Base-by-base conservation (phyloP, 2,113 vertebrate genomes). In the Phodopus roborovskii region DNA sequence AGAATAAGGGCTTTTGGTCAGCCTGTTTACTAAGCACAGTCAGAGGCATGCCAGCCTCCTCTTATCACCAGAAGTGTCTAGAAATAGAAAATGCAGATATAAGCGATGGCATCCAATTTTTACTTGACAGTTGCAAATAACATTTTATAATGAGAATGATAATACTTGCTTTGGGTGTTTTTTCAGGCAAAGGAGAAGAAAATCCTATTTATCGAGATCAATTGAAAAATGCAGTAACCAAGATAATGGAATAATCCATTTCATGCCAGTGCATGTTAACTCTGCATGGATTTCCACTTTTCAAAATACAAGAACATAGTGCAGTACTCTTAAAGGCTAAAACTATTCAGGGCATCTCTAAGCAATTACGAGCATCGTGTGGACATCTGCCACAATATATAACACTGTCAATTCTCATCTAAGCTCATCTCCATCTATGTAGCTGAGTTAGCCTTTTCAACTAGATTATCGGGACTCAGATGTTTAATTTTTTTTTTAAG, bases 381-480 rank as follows among this genome's bases (percentile, higher is more conserved):
- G 5, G 93, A 90, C 62, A 96, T 85, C 87, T 93, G 58, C 53
- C 62, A 94, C 50, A 30, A 96, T 45, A 48, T 19, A 92, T 12
- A 95, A 90, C 15, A 56, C 28, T 64, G 39, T 91, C 56, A 79
- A n/a, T 0, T 97, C 93, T 94, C 86, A 90, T 39, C 58, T 74
- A 96, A 92, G 68, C 39, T 86, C 94, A 74, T 36, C 82, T 87
- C 84, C 84, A 75, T 94, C 92, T 91, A 78, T 60, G 60, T 92
- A 96, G 97, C 89, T 95, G 56, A 88, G 42, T 82, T 0, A 95
- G 93, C 92, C 95, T 96, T 97, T 97, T 95, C 96, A 97, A 97
- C 7, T 26, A 93, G 94, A 97, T 96, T 98, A 96, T 90, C 91
- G 96, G 79, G 90, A 97, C 1, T 42, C 0, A 93, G 73, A 81